Evolutionary conservation across 2,113 vertebrate genomes (phyloP).

Genomic region (Heloderma charlesbogerti): DNA sequence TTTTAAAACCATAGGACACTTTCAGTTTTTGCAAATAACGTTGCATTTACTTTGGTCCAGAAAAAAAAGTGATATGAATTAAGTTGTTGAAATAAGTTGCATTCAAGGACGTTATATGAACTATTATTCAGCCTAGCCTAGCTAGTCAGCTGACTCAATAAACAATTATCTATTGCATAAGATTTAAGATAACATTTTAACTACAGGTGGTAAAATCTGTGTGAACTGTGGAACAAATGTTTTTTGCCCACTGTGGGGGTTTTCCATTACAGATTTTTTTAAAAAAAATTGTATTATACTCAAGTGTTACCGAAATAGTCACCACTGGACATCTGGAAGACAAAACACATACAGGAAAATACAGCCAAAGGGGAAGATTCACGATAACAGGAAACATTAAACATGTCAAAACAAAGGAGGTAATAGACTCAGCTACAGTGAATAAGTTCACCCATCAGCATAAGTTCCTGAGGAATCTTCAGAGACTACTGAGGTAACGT

Average conservation of each 20-base stretch:
- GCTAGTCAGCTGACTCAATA: background rate
- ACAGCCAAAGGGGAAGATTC: conserved; percentile 76
- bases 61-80: background rate
- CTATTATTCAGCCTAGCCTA: conserved; percentile 23
- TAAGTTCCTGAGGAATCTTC: conserved; percentile 73
- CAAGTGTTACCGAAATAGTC: conserved; percentile 78
- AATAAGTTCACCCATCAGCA: conserved; percentile 49
- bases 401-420: conserved; percentile 81
- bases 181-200: conserved; percentile 39
- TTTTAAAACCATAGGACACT: background rate
- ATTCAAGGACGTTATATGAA: conserved; percentile 33
- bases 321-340: conserved; percentile 77
- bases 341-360: conserved; percentile 82
- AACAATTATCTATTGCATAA: background rate
- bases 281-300: conserved; percentile 62
- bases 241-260: conserved; percentile 52
- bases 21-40: background rate
- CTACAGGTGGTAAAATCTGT: background rate
- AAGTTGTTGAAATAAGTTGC: background rate
- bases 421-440: conserved; percentile 48
- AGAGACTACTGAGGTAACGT: conserved; percentile 68
- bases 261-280: conserved; percentile 72
- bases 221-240: conserved; percentile 64
- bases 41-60: background rate
- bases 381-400: conserved; percentile 83